Evolutionary conservation across 2,113 vertebrate species (phyloP).

Genomic region (Tragelaphus strepsiceros): DNA sequence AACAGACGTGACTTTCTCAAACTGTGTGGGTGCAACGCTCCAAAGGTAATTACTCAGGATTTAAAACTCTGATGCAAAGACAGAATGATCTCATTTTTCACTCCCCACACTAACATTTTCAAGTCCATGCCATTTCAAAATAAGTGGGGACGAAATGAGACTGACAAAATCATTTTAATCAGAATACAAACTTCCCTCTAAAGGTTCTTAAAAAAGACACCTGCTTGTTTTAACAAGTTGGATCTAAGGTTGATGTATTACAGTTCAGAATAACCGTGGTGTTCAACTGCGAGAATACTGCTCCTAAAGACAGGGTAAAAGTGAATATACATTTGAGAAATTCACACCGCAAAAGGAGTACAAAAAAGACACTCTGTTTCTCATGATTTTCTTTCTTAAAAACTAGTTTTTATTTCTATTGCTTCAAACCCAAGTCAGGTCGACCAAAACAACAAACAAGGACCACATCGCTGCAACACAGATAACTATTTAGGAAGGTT

Average conservation of each 20-base stretch:
- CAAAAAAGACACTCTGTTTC: neutral
- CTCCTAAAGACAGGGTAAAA: neutral
- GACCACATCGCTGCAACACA: neutral
- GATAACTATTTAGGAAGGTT: too few relatives aligned
- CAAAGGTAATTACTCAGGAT: neutral
- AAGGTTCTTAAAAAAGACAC: neutral
- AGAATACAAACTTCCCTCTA: neutral
- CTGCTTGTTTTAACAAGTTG: neutral
- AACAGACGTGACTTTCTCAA: slow-evolving; percentile 20
- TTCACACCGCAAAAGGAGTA: neutral
- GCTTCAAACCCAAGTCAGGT: neutral
- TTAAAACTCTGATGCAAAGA: neutral
- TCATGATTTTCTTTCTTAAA: neutral
- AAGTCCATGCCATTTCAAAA: neutral
- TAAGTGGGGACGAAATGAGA: neutral
- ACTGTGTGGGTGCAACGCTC: slow-evolving; percentile 7
- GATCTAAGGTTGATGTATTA: neutral
- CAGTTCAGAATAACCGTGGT: neutral
- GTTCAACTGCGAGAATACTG: neutral
- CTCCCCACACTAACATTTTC: neutral
- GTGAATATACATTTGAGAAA: neutral
- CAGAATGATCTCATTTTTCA: neutral
- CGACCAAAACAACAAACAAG: neutral
- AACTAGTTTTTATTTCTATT: neutral
- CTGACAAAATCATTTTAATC: neutral